Conservation (phyloP, 2,113 vertebrate species). For the Atrichornis clamosus region DNA sequence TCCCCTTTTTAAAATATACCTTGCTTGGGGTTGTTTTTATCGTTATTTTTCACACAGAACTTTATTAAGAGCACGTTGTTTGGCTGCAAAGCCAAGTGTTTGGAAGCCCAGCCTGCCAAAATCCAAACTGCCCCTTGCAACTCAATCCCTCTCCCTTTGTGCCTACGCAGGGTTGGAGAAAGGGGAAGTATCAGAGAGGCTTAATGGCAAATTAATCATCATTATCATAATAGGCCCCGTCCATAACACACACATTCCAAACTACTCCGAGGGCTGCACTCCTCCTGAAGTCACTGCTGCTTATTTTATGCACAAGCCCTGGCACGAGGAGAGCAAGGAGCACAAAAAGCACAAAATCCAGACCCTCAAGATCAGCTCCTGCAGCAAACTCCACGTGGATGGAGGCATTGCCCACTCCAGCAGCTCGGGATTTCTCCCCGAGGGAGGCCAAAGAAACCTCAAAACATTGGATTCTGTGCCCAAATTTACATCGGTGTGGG, state of each 20-base stretch:
- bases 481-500: background rate
- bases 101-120: background rate
- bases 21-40: background rate
- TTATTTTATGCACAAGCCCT: background rate
- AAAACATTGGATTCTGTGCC: fast-evolving
- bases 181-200: constrained; percentile 1
- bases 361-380: background rate
- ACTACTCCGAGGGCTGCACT: background rate
- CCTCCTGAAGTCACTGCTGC: background rate
- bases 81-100: background rate
- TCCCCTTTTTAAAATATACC: background rate
- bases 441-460: background rate
- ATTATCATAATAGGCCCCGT: background rate
- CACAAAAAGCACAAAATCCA: background rate
- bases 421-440: background rate
- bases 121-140: background rate
- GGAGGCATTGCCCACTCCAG: background rate
- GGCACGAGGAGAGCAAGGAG: background rate
- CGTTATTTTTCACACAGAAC: background rate
- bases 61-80: fast-evolving
- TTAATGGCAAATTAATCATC: constrained; percentile 37
- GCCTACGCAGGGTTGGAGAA: background rate
- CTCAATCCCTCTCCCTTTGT: background rate
- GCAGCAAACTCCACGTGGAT: fast-evolving
- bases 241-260: background rate